phyloP scores from a whole-genome alignment of 1,140 invertebrate species.

The Drosophila lowei region DNA sequence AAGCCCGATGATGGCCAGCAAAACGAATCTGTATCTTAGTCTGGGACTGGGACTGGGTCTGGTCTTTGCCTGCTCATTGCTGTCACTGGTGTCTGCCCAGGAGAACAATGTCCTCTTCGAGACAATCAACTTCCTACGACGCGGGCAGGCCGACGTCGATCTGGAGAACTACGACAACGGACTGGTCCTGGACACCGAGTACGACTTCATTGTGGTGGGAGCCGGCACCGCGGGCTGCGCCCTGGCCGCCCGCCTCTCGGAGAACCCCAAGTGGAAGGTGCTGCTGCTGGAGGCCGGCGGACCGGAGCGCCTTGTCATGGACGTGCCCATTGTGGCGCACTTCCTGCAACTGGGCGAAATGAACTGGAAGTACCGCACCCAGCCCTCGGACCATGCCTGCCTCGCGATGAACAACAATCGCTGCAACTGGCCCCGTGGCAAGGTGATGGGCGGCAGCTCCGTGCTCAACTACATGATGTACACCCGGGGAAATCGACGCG shows the following conservation, averaged over 20 bases:
- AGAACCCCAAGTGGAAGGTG: slow-evolving; percentile 86
- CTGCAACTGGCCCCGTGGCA: slow-evolving; percentile 90
- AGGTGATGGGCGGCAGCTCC: slow-evolving; percentile 92
- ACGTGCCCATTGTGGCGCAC: slow-evolving; percentile 87
- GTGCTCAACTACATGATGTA: slow-evolving; percentile 97
- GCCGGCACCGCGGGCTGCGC: slow-evolving; percentile 90
- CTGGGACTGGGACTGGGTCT: slow-evolving; percentile 3
- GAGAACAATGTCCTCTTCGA: slow-evolving; percentile 72
- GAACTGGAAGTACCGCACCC: slow-evolving; percentile 89
- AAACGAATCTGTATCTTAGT: background rate
- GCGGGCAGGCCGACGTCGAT: slow-evolving; percentile 60
- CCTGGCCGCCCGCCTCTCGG: slow-evolving; percentile 87
- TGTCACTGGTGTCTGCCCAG: slow-evolving; percentile 36
- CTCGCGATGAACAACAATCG: slow-evolving; percentile 84
- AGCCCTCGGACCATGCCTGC: slow-evolving; percentile 84
- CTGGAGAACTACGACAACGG: slow-evolving; percentile 80
- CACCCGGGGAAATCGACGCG: slow-evolving; percentile 88
- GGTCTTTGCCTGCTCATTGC: background rate
- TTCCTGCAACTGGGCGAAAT: slow-evolving; percentile 86
- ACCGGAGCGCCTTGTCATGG: slow-evolving; percentile 86
- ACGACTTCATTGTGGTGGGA: slow-evolving; percentile 88
- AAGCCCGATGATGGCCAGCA: slow-evolving; percentile 21
- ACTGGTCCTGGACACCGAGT: slow-evolving; percentile 74
- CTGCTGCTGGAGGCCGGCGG: slow-evolving; percentile 88
- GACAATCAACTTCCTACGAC: slow-evolving; percentile 71